phyloP scores from a whole-genome alignment of 2,797 vertebrate species.

The Notamacropus eugenii region DNA sequence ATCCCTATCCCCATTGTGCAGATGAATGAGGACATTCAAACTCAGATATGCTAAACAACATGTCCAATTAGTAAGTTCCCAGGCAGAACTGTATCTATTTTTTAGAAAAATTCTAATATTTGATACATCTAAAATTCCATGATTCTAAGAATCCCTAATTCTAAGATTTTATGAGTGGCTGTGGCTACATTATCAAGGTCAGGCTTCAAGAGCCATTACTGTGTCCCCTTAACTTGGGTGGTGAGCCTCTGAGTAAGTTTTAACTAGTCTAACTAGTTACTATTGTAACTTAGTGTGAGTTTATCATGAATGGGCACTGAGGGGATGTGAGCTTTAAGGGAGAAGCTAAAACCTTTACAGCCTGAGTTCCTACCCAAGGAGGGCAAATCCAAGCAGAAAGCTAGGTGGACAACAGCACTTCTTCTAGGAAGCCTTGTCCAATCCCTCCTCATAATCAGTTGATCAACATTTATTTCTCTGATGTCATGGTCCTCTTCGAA shows the following conservation, averaged over 20 bases:
- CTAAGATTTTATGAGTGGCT: not conserved
- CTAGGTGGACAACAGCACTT: not conserved
- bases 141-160: not conserved
- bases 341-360: not conserved
- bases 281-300: not conserved
- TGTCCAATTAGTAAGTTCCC: not conserved
- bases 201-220: not conserved
- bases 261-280: not conserved
- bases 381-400: not conserved
- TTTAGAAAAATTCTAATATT: not conserved
- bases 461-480: not conserved
- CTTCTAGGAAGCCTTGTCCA: not conserved
- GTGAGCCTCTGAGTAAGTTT: not conserved
- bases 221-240: not conserved
- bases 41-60: not conserved
- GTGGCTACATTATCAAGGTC: not conserved
- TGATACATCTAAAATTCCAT: not conserved
- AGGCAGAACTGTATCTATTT: not conserved
- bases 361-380: not conserved
- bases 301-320: not conserved
- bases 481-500: too few species aligned
- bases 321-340: not conserved
- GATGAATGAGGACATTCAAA: not conserved
- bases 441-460: not conserved
- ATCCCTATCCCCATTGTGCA: not conserved